Base-by-base conservation (phyloP, 2,113 vertebrate species). In the Phalacrocorax pelagicus region DNA sequence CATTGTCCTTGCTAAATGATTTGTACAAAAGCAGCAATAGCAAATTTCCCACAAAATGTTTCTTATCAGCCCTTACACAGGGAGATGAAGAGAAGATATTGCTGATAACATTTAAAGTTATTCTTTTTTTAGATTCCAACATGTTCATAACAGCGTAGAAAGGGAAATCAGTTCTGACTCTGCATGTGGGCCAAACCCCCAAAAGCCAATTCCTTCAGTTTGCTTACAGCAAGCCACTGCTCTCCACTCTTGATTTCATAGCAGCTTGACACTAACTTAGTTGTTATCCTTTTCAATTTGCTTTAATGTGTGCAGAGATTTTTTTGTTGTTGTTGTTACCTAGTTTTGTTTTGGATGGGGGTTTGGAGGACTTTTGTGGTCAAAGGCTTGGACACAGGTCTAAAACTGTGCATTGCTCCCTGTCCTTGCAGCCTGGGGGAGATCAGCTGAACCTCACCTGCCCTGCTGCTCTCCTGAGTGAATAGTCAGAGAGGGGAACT, bases 161-260 rank as follows among this genome's bases (percentile, higher is more conserved):
- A 91, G 83, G 44, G 59, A 58, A 94, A 93, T 82, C 17, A 11
- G 6, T 40, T 92, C 61, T 49, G 92, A 75, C 52, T 49, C 65
- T 87, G 88, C 47, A 54, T 3, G 11, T n/a, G 61, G 65, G 47
- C 52, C 30, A 66, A 62, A 57, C 5, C 6, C 40, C 12, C 11
- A 32, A 34, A 55, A 89, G 65, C 69, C 63, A 92, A 82, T 83
- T 72, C 19, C n/a, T 83, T 88, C 91, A 71, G 59, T 96, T 79
- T 81, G 46, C 79, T 92, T 80, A 49, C 36, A 65, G 77, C 10
- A 27, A 95, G 74, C 55, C 6, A 1, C 62, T 93, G 58, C 40
- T 92, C 86, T 89, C 44, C 27, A n/a, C 73, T 83, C 96, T 55
- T 83, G 70, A 63, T 83, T 86, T 94, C 86, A 34, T 66, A 91